Percentiles rank a stretch among this genome's conserved stretches.
Conservation (phyloP, 2,113 vertebrate genomes). For the Murina feae region DNA sequence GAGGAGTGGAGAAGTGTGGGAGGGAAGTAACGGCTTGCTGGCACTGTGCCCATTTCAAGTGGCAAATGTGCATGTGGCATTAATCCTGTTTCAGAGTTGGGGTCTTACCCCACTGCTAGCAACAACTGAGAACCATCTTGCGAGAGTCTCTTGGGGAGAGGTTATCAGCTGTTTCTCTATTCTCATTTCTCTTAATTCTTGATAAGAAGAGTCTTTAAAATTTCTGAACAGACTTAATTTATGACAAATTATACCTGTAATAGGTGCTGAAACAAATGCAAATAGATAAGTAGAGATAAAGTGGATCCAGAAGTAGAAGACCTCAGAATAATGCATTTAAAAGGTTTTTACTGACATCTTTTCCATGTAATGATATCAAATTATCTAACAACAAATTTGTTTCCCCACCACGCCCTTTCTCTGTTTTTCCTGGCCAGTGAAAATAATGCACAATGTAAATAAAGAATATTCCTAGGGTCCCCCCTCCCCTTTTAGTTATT, state of each 20-base stretch:
- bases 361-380: background rate
- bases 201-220: background rate
- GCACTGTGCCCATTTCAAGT: background rate
- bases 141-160: background rate
- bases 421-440: background rate
- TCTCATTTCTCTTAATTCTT: conserved; percentile 30
- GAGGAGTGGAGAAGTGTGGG: background rate
- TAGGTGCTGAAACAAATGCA: background rate
- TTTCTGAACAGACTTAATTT: conserved; percentile 21
- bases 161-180: background rate
- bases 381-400: background rate
- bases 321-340: background rate
- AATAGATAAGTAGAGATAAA: background rate
- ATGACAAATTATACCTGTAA: background rate
- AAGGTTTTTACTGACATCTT: conserved; percentile 15
- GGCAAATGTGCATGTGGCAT: background rate
- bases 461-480: background rate
- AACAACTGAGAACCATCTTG: background rate
- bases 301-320: background rate
- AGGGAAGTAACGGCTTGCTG: background rate
- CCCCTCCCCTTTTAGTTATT: background rate
- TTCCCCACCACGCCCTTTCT: background rate
- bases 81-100: background rate
- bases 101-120: background rate
- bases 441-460: background rate